Evolutionary conservation across 1,140 invertebrate genomes (phyloP), one percentile per base, ranked within the genome.

Genomic region (Thaumatotibia leucotreta): DNA sequence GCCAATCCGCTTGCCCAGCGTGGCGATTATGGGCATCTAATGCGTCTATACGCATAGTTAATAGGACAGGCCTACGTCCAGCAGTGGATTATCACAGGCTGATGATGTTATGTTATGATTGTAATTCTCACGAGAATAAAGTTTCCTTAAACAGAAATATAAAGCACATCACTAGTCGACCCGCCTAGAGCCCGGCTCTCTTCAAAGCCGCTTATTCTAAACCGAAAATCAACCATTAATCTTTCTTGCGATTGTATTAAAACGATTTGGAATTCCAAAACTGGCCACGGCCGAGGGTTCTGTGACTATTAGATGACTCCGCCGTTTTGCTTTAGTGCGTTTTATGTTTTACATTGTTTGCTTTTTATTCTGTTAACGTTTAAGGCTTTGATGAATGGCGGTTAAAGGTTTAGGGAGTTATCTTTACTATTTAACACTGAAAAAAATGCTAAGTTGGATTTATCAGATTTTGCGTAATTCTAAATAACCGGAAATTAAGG

Each of bases 221-320:
- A 58, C 52, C 52, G 24, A 58, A 58, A 58, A 58, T 58, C 52
- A 27, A 58, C 52, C 52, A 58, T 58, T 58, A 58, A 58, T 58
- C 52, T 58, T 58, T 58, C 27, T 58, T 24, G 23, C 52, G 52
- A 58, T 58, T 58, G 52, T 58, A 58, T 58, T 58, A 58, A 58
- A 58, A 58, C 52, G 52, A 58, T 58, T 58, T 58, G 2, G 52
- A 14, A 58, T 58, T 58, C 27, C 14, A 27, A 27, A 58, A 58
- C 52, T 58, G 52, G 52, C 23, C 52, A 14, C 52, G 23, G 52
- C 4, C 20, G 11, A 27, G 52, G 52, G 52, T 58, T 58, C 52
- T 14, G 6, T 14, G 52, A 27, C 24, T 58, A 58, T 58, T 58
- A 58, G 27, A 58, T 58, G 52, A 58, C 52, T 27, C 4, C 5